Evolutionary conservation across 2,113 vertebrate species (phyloP).

Genomic region (Colaptes auratus): DNA sequence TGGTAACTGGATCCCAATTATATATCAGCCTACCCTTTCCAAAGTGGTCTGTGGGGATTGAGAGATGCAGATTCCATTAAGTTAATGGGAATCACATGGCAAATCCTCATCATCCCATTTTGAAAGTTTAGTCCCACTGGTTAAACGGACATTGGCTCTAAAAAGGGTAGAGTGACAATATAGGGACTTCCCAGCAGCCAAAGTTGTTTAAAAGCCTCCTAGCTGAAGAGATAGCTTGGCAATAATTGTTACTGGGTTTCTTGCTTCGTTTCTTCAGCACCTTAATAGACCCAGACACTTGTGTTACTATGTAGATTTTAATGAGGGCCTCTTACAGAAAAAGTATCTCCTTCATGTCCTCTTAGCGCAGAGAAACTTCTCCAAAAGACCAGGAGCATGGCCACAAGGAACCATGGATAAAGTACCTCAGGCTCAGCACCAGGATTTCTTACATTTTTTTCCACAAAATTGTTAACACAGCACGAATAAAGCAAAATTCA

Average conservation of each 20-base stretch:
- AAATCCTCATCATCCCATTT: neutral
- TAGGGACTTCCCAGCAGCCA: neutral
- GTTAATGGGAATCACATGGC: neutral
- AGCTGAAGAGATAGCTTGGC: neutral
- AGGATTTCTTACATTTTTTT: neutral
- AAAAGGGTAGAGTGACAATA: neutral
- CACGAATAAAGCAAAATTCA: neutral
- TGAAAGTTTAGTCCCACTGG: neutral
- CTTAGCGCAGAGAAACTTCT: neutral
- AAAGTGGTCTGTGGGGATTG: neutral
- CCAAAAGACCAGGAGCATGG: neutral
- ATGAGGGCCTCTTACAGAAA: neutral
- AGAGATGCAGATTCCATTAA: conserved; percentile 35
- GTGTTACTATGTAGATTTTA: neutral
- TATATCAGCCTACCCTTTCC: conserved; percentile 20
- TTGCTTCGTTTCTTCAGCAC: neutral
- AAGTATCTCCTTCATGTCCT: neutral
- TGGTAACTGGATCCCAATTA: conserved; percentile 49
- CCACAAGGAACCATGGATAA: neutral
- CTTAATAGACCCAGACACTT: neutral
- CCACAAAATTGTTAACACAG: neutral
- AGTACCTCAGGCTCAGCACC: rapidly evolving
- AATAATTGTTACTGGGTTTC: neutral
- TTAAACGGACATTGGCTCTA: neutral
- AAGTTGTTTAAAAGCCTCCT: neutral